Conservation (phyloP, 2,113 vertebrate genomes). For the Thryonomys swinderianus region DNA sequence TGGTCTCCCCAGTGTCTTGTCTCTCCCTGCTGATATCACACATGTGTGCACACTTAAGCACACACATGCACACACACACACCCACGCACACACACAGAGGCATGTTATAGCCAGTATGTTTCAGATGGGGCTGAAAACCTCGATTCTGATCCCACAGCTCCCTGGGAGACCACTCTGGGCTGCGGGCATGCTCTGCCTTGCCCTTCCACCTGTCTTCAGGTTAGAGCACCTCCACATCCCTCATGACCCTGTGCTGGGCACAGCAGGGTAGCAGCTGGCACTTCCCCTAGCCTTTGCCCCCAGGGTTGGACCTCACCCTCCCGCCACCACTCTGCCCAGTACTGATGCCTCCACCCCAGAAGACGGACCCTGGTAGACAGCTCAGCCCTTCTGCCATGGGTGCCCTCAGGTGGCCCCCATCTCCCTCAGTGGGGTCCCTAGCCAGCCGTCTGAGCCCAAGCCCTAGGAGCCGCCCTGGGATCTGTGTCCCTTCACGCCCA, state of each 20-base stretch:
- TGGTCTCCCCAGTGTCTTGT: not conserved
- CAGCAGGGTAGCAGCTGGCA: not conserved
- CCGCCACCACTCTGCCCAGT: not conserved
- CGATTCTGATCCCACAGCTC: not conserved
- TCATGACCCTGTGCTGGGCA: fast-evolving
- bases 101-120: not conserved
- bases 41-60: no score
- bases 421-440: not conserved
- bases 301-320: not conserved
- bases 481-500: no score
- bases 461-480: not conserved
- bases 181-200: not conserved
- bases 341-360: fast-evolving
- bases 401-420: not conserved
- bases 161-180: no score
- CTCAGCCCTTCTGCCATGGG: not conserved
- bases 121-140: not conserved
- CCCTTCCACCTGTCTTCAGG: no score
- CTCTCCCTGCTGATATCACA: no score
- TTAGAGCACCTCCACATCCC: not conserved
- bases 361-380: not conserved
- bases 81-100: not conserved
- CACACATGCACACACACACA: not conserved
- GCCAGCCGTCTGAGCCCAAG: not conserved
- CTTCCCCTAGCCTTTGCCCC: not conserved